Base-by-base conservation (phyloP, 2,113 vertebrate species). In the Opisthocomus hoazin region DNA sequence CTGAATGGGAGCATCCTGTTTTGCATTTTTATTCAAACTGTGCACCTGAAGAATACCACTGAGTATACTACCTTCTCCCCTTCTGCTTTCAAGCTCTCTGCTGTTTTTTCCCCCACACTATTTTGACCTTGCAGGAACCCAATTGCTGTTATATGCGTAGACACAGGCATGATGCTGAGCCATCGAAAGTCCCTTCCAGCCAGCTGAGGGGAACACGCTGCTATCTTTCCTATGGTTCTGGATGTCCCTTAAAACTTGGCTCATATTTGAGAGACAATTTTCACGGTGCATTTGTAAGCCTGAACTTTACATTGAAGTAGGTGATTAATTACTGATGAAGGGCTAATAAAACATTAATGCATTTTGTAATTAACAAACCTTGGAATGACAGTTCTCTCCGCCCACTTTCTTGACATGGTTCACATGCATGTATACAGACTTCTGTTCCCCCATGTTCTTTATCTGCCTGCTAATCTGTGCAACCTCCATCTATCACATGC, bases 311-410 rank as follows among this genome's bases (percentile, higher is more conserved):
- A 98, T 98, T 97, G 98, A 98, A 99, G 98, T 94, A 96, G 92
- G 76, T 98, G 98, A 98, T 98, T 99, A 98, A 98, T 98, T 99
- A 98, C 98, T 98, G 98, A 99, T 98, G 98, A 98, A 98, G 97
- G 97, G 93, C 97, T 98, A 98, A 98, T 99, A 98, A 99, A 99
- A 98, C 96, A 98, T 98, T 97, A 98, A 98, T 98, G 97, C 94
- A 96, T 98, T 98, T 98, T 87, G 93, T 98, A 98, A 98, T 99
- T 98, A 98, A 97, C 97, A 98, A 95, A 97, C 93, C 92, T 97
- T 96, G 95, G 95, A 97, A 68, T 84, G 78, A 90, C 86, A 93
- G 45, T 80, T 90, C 60, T 84, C 57, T 87, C 75, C 9, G 3
- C 66, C 37, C 21, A 46, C 69, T 78, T 65, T 94, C 69, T 96